Base-by-base conservation (phyloP, 2,888 invertebrate genomes). In the Parnassius glacialis region DNA sequence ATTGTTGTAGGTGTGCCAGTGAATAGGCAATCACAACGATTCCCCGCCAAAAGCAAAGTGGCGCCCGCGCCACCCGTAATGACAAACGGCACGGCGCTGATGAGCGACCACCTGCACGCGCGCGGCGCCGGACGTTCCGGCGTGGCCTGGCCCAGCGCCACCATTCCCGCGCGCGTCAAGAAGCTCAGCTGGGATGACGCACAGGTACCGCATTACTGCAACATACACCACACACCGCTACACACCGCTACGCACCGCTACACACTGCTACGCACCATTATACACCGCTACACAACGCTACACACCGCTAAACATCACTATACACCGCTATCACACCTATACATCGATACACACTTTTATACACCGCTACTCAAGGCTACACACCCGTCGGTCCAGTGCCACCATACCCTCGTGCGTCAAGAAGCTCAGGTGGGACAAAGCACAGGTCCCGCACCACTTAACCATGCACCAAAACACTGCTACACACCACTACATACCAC, bases 381-480 rank as follows among this genome's bases (percentile, higher is more conserved):
- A 16, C 16, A 16, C 16, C 16, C 16, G 16, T 16, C 16, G 95
- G 95, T 95, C 95, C 0, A 87, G 92, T 63, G 92, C 93, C 61
- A 94, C 95, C 64, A 93, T 94, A 45, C 94, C 95, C 7, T 93
- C 94, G 57, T 85, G 95, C 55, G 94, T 95, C 66, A 96, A 96
- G 86, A 95, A 96, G 76, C 91, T 96, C 57, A 95, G 95, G 80
- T 96, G 95, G 95, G 94, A 94, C 73, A 95, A 95, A 78, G 94
- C 71, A 43, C 72, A 74, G 59, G 57, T 62, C 47, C 10, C 16
- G 44, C 10, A 34, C 9, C 9, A 53, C 0, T 13, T n/a, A 12
- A 9, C 9, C 10, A 16, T 16, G 11, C 11, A 44, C n/a, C 47
- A 47, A 13, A 1, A 5, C 47, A 47, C n/a, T 13, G n/a, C n/a